A percentile compares a stretch with the other conserved stretches of the same genome.
phyloP scores from a whole-genome alignment of 2,113 vertebrate species.

The Terrapene triunguis region DNA sequence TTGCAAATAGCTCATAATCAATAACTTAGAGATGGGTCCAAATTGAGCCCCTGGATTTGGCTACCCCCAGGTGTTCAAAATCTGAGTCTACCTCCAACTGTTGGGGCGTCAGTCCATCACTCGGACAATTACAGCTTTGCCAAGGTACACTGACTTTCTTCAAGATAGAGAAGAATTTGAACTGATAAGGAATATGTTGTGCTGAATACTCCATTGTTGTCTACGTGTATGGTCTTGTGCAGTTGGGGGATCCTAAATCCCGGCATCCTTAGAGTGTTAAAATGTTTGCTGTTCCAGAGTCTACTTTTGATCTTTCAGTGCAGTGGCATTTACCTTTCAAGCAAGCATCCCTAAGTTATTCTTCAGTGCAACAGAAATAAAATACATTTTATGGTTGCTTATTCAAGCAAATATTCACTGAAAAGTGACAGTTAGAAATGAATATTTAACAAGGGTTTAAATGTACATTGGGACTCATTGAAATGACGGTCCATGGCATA shows the following conservation, averaged over 20 bases:
- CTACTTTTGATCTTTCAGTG: neutral
- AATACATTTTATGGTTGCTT: neutral
- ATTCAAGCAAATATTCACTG: neutral
- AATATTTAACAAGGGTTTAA: neutral
- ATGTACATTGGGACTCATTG: neutral
- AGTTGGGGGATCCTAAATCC: neutral
- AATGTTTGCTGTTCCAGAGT: neutral
- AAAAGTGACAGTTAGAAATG: neutral
- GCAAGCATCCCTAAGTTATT: neutral
- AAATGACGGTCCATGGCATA: neutral
- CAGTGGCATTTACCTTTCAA: neutral
- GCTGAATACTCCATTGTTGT: neutral
- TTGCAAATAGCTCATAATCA: neutral
- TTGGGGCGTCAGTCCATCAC: neutral
- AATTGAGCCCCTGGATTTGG: neutral
- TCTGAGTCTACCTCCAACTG: neutral
- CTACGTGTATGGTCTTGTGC: neutral
- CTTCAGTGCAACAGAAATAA: neutral
- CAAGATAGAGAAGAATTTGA: neutral
- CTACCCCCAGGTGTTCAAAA: neutral
- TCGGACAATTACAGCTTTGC: neutral
- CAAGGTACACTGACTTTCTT: neutral
- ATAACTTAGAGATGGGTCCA: neutral
- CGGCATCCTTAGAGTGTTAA: neutral
- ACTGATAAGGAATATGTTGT: neutral